Percentiles rank a stretch among this genome's conserved stretches.
Evolutionary conservation across 2,888 invertebrate species (phyloP).

Genomic region (Melanostoma scalare): DNA sequence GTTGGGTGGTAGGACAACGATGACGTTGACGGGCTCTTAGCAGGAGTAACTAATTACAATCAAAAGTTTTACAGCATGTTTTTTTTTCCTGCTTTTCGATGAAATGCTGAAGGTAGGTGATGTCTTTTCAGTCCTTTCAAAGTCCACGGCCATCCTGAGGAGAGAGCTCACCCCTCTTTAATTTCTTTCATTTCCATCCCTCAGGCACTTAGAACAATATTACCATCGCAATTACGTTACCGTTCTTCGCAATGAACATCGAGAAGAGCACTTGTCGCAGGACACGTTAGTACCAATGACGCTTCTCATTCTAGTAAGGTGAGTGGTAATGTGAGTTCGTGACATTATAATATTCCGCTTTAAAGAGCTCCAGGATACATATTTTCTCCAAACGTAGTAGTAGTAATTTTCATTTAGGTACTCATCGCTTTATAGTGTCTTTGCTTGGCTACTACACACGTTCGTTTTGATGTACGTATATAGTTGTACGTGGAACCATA

Average conservation of each 20-base stretch:
- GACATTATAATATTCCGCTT: conserved; percentile 59
- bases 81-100: conserved; percentile 23
- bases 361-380: conserved; percentile 52
- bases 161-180: conserved; percentile 19
- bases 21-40: conserved; percentile 14
- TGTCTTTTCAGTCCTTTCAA: conserved; percentile 5
- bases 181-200: conserved; percentile 54
- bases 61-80: conserved; percentile 42
- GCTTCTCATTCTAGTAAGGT: conserved; percentile 39
- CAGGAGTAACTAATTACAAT: conserved; percentile 53
- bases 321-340: conserved; percentile 62
- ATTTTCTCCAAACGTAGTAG: conserved; percentile 41
- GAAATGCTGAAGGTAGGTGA: conserved; percentile 1
- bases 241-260: conserved; percentile 52
- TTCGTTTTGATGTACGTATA: conserved; percentile 16
- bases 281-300: conserved; percentile 59
- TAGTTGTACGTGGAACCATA: conserved; percentile 39
- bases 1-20: neutral
- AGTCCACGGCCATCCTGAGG: conserved; percentile 9
- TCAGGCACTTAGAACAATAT: conserved; percentile 61
- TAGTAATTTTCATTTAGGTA: conserved; percentile 30
- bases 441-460: neutral
- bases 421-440: conserved; percentile 28
- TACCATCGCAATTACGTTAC: conserved; percentile 61
- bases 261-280: conserved; percentile 59